A percentile compares a stretch with the other conserved stretches of the same genome.
Evolutionary conservation across 2,888 invertebrate genomes (phyloP).

Genomic region (Embidobia sp.): DNA sequence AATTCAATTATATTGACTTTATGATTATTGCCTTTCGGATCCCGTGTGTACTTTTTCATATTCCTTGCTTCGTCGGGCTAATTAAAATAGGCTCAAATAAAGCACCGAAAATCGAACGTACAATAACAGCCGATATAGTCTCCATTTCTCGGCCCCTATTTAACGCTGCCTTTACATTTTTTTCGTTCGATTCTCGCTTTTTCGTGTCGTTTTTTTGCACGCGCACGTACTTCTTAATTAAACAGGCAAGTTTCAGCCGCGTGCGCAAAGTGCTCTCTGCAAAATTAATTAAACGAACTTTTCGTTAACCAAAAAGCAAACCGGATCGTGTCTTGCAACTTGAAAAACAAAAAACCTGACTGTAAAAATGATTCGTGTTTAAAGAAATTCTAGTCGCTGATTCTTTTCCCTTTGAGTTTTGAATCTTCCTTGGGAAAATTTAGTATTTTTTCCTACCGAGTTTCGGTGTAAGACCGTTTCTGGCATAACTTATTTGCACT

Average conservation of each 20-base stretch:
- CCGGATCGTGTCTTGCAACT: no score
- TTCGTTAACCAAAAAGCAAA: conserved; percentile 7
- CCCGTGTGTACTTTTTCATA: not conserved
- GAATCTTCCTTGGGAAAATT: no score
- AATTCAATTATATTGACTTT: conserved; percentile 9
- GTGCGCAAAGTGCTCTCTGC: conserved; percentile 4
- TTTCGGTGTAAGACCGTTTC: no score
- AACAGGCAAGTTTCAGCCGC: conserved; percentile 23
- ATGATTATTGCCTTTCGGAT: not conserved
- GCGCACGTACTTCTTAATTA: conserved; percentile 32
- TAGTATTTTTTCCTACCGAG: no score
- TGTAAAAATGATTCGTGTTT: no score
- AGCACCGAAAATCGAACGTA: conserved; percentile 25
- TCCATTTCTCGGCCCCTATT: not conserved
- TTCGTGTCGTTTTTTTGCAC: conserved; percentile 13
- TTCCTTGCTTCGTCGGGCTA: not conserved
- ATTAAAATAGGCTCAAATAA: conserved; percentile 26
- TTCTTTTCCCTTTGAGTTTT: no score
- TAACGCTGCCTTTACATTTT: not conserved
- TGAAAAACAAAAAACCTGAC: no score
- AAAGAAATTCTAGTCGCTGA: no score
- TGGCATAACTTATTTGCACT: no score
- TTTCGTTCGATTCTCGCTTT: not conserved
- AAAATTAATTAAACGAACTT: conserved; percentile 49
- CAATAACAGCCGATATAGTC: conserved; percentile 17